A percentile compares a stretch with the other conserved stretches of the same genome.
These are phyloP conservation scores for Parapsyche elsis DNA, from an alignment of 1,140 invertebrate genomes.

Conservation along the genomic window DNA sequence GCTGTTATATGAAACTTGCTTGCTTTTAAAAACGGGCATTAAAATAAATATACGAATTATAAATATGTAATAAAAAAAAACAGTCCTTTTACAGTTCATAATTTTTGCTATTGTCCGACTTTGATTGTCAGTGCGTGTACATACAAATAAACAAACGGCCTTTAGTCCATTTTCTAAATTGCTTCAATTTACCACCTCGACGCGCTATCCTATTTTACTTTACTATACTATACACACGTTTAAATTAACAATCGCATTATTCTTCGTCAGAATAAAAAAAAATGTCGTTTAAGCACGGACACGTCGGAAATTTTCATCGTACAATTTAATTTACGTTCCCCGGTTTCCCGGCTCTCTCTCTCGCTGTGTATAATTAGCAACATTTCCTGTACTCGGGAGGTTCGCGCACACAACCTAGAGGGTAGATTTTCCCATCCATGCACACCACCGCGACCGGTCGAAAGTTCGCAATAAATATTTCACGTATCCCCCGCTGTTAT, in stretches of 20 bases:
- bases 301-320: constrained; percentile 16
- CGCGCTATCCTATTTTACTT: background rate
- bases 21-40: too few species aligned
- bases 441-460: background rate
- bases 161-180: too few species aligned
- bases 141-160: too few species aligned
- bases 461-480: constrained; percentile 5
- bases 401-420: too few species aligned
- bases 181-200: too few species aligned
- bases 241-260: background rate
- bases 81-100: background rate
- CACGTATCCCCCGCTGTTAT: background rate
- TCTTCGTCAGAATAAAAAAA: background rate
- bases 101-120: background rate
- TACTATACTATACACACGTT: too few species aligned
- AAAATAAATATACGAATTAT: too few species aligned
- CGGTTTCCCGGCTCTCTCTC: background rate
- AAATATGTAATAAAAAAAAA: too few species aligned
- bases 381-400: constrained; percentile 12
- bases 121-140: background rate
- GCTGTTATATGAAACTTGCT: too few species aligned
- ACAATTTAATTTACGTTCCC: constrained; percentile 22
- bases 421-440: too few species aligned
- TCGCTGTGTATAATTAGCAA: constrained; percentile 19
- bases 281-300: background rate